phyloP scores from a whole-genome alignment of 2,113 vertebrate genomes.

The Lophotis ruficrista region DNA sequence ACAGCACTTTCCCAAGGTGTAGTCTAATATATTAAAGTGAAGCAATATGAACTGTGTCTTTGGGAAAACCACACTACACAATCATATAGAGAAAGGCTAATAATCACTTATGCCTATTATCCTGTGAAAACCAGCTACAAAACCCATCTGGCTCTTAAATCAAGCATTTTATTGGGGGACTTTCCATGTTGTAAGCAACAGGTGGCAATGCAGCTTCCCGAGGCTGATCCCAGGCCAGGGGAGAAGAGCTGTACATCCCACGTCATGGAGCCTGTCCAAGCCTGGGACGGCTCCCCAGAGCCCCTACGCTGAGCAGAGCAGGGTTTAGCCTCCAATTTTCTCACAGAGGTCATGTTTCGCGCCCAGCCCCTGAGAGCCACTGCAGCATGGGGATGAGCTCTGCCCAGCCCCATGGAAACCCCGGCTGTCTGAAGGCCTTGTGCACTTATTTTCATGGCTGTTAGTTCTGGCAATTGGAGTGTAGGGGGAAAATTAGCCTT shows the following conservation, averaged over 20 bases:
- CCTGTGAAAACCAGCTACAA: not conserved
- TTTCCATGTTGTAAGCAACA: conserved; percentile 57
- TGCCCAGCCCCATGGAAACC: not conserved
- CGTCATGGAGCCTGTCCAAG: not conserved
- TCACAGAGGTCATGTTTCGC: conserved; percentile 23
- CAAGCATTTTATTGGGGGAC: conserved; percentile 43
- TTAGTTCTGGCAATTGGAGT: conserved; percentile 4
- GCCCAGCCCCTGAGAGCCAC: not conserved
- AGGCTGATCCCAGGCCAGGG: not conserved
- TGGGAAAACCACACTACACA: not conserved
- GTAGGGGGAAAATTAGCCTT: not conserved
- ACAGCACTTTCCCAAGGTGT: not conserved
- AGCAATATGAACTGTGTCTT: not conserved
- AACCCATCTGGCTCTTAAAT: not conserved
- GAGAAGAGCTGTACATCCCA: not conserved
- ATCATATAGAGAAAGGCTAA: not conserved
- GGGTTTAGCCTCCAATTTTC: not conserved
- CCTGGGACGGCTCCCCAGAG: not conserved
- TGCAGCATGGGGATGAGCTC: not conserved
- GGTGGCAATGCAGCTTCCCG: conserved; percentile 32
- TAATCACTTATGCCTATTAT: not conserved
- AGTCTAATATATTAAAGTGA: not conserved
- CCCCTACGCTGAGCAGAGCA: not conserved
- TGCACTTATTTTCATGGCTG: not conserved
- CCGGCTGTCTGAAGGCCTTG: not conserved